A percentile compares a stretch with the other conserved stretches of the same genome.
phyloP scores from a whole-genome alignment of 2,113 vertebrate species.

The Larimichthys crocea region DNA sequence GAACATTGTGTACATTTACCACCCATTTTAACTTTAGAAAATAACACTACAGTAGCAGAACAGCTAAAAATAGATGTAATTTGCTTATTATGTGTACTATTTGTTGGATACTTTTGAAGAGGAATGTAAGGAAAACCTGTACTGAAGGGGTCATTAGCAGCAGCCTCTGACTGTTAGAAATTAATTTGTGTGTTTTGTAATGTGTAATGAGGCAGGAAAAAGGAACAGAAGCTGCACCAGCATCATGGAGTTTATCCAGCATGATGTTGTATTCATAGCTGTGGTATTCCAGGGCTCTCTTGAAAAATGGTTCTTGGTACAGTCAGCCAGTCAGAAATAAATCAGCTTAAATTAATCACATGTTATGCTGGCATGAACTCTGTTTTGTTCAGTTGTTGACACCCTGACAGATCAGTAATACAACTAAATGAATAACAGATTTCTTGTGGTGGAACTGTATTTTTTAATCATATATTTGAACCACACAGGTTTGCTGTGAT shows the following conservation, averaged over 20 bases:
- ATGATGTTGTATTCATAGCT: not conserved
- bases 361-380: not conserved
- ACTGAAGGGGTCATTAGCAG: not conserved
- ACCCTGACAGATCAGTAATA: not conserved
- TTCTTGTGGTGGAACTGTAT: not conserved
- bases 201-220: not conserved
- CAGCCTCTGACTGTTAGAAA: not conserved
- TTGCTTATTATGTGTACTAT: not conserved
- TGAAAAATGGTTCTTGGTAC: conserved; percentile 1
- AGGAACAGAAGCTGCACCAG: not conserved
- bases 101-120: not conserved
- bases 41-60: too few species aligned
- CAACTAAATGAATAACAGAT: not conserved
- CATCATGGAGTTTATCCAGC: conserved; percentile 10
- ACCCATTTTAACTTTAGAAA: not conserved
- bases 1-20: not conserved
- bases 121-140: not conserved
- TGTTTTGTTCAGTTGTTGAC: conserved; percentile 10
- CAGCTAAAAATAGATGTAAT: not conserved
- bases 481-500: not conserved
- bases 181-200: conserved; percentile 2
- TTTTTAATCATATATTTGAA: not conserved
- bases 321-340: conserved; percentile 11
- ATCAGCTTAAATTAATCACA: not conserved
- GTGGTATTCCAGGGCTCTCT: not conserved